Evolutionary conservation across 2,797 vertebrate genomes (phyloP), one percentile per base, ranked within the genome.

Genomic region (Notolepis coatsorum): DNA sequence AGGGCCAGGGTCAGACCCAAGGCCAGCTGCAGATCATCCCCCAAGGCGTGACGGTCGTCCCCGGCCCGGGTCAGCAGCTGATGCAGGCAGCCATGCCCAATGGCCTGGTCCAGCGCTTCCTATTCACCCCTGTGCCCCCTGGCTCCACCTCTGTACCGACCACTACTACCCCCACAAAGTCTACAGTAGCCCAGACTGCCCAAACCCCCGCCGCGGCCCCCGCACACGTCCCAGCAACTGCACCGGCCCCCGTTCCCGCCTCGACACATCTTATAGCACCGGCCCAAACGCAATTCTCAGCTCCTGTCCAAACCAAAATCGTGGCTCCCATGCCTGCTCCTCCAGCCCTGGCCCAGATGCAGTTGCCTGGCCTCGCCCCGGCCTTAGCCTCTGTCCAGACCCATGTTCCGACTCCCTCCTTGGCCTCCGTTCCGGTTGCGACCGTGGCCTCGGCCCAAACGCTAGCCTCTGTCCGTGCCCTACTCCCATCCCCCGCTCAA

Each of bases 11-110:
- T 52, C 97, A 99, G 89, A 98, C 96, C 64, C 96, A 96, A 54
- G 97, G 97, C 20, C 97, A 99, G 70, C 82, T 99, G 61, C 97
- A 99, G 65, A 89, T 99, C 85, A 96, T 99, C 77, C 97, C 97
- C 52, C 97, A 97, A 78, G 97, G 97, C 39, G 95, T 99, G 53
- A 95, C 96, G 0, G 86, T 99, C 53, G 95, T 98, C 80, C 97
- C 97, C 0, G 94, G 94, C 3, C 96, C 96, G 5, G 97, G 97
- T 17, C 97, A 99, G 82, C 97, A 99, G 79, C 92, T 99, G 5
- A 99, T 99, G 97, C 97, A 99, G 86, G 97, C 97, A n/a, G 96
- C 96, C 12, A 98, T 99, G 97, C 97, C 97, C 42, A 98, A 96
- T 39, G 97, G 97, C 51, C 96, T 96, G 45, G 93, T 99, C 66